Conservation (phyloP, 2,888 invertebrate genomes). For the Drosophila anomalata region DNA sequence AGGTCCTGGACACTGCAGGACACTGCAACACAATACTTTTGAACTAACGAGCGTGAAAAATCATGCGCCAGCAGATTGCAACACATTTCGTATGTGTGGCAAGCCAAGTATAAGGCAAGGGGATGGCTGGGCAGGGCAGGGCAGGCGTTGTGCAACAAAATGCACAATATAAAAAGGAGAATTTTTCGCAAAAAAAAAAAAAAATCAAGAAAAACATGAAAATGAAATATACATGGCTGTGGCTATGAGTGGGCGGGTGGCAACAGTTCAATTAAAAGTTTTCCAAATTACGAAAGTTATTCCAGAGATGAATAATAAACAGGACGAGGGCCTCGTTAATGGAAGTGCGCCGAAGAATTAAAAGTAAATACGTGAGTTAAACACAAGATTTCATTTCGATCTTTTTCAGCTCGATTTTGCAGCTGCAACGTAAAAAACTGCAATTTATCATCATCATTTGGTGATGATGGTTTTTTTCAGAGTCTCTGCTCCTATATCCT, state of each 20-base stretch:
- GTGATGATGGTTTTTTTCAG: slow-evolving; percentile 1
- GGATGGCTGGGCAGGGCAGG: no score
- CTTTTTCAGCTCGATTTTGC: not conserved
- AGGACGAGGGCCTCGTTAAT: slow-evolving; percentile 28
- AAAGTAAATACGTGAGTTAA: slow-evolving; percentile 32
- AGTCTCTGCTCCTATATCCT: not conserved
- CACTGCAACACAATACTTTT: slow-evolving; percentile 46
- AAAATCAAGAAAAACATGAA: slow-evolving; percentile 5
- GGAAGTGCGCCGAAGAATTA: slow-evolving; percentile 34
- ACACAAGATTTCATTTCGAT: slow-evolving; percentile 17
- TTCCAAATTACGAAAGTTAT: slow-evolving; percentile 48
- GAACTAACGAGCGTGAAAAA: slow-evolving; percentile 74
- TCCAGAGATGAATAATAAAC: slow-evolving; percentile 40
- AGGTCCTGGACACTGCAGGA: slow-evolving; percentile 30
- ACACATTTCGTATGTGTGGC: slow-evolving; percentile 52
- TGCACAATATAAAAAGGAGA: slow-evolving; percentile 1
- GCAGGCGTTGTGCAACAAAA: not conserved
- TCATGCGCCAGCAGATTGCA: slow-evolving; percentile 66
- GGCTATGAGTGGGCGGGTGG: slow-evolving; percentile 8
- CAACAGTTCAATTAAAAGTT: slow-evolving; percentile 52
- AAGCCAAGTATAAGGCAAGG: not conserved
- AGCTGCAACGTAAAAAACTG: not conserved
- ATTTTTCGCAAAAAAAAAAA: not conserved
- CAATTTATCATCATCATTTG: slow-evolving; percentile 19
- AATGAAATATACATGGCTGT: slow-evolving; percentile 6